Evolutionary conservation across 2,113 vertebrate species (phyloP).

Genomic region (Pluvialis apricaria): DNA sequence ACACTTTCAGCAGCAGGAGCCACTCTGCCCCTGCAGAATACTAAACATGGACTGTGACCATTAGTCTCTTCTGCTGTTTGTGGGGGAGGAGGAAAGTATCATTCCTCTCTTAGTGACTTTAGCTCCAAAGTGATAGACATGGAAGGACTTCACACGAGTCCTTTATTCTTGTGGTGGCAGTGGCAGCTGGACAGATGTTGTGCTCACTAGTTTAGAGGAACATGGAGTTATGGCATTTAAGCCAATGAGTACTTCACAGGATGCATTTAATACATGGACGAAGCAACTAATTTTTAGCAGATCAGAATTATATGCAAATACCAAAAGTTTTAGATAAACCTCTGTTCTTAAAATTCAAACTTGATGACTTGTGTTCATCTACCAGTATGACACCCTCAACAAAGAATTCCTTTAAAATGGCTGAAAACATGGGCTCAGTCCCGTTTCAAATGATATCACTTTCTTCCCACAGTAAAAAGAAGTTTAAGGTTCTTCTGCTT

Average conservation of each 20-base stretch:
- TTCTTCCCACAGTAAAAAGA: not conserved
- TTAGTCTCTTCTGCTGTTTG: not conserved
- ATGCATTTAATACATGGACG: not conserved
- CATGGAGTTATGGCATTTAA: not conserved
- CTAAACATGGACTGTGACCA: not conserved
- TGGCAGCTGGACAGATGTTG: not conserved
- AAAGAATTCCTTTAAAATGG: not conserved
- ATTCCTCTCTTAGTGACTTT: not conserved
- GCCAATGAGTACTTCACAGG: not conserved
- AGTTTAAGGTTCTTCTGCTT: not conserved
- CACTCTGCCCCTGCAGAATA: not conserved
- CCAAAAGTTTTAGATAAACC: not conserved
- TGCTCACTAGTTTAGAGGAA: not conserved
- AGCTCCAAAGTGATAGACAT: not conserved
- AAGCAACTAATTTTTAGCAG: not conserved
- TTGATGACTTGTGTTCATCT: not conserved
- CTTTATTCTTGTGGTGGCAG: not conserved
- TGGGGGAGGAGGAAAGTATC: not conserved
- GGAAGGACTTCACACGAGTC: not conserved
- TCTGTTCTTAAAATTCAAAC: not conserved
- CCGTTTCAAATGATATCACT: not conserved
- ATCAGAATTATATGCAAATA: not conserved
- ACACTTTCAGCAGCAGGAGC: not conserved
- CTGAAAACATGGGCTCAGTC: not conserved
- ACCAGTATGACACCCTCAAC: not conserved